These are phyloP conservation scores for Caenorhabditis japonica DNA, from an alignment of 2,888 invertebrate species.

Conservation along the genomic window DNA sequence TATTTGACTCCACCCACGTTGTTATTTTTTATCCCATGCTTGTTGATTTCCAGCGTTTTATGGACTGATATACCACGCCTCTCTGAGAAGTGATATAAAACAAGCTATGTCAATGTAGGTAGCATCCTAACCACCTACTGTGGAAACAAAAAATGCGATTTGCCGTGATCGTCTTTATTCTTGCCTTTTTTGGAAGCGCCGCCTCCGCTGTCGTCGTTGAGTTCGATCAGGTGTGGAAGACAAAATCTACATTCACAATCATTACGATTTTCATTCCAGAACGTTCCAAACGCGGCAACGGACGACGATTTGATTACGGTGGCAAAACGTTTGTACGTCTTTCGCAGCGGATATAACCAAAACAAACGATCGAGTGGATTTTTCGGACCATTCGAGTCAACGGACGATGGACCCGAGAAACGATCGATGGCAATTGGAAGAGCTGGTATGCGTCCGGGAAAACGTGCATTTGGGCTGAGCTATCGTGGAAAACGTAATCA, in stretches of 20 bases:
- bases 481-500: neutral
- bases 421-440: slow-evolving; percentile 64
- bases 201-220: neutral
- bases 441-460: slow-evolving; percentile 69
- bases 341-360: neutral
- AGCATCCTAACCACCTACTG: too few species aligned
- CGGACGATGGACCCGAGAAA: slow-evolving; percentile 23
- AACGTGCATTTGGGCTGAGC: slow-evolving; percentile 29
- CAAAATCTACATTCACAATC: too few species aligned
- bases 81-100: slow-evolving; percentile 5
- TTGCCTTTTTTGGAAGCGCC: neutral
- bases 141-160: neutral
- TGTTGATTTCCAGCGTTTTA: neutral
- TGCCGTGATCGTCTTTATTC: neutral
- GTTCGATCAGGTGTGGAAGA: neutral
- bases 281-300: neutral
- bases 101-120: neutral
- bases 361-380: too few species aligned
- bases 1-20: too few species aligned
- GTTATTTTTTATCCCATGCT: too few species aligned
- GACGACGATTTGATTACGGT: neutral
- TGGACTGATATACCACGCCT: slow-evolving; percentile 1
- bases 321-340: slow-evolving; percentile 5
- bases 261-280: too few species aligned
- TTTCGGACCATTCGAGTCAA: too few species aligned